Evolutionary conservation across 2,797 vertebrate species (phyloP).

Genomic region (Coranthus polyacanthus): DNA sequence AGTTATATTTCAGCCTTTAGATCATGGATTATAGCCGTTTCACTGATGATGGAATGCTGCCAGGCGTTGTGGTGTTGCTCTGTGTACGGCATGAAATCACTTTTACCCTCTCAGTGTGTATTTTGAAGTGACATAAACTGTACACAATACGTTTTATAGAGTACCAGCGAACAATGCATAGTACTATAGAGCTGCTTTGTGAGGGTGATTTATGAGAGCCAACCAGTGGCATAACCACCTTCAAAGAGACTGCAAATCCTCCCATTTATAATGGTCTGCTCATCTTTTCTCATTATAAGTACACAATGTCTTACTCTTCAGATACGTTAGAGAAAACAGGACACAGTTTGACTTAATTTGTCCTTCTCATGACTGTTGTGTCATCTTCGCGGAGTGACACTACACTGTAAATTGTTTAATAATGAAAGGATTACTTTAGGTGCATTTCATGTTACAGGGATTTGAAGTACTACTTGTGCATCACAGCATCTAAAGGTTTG

Average conservation of each 20-base stretch:
- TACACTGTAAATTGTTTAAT: background rate
- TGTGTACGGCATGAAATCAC: constrained; percentile 20
- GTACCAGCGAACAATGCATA: background rate
- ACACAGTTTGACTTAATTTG: constrained; percentile 44
- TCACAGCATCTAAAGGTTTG: too few relatives aligned
- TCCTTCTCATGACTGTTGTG: constrained; percentile 21
- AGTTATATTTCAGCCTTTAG: constrained; percentile 59
- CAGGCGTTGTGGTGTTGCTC: constrained; percentile 34
- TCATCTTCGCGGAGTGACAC: constrained; percentile 23
- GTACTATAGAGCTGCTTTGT: constrained; percentile 37
- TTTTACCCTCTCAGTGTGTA: constrained; percentile 26
- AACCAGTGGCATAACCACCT: constrained; percentile 34
- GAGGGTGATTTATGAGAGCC: constrained; percentile 56
- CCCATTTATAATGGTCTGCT: constrained; percentile 43
- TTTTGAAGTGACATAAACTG: constrained; percentile 40
- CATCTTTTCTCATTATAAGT: constrained; percentile 51
- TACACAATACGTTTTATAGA: constrained; percentile 41
- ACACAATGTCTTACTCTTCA: constrained; percentile 26
- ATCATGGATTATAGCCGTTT: constrained; percentile 48
- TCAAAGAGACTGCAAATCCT: constrained; percentile 47
- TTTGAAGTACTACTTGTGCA: too few relatives aligned
- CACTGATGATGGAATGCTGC: constrained; percentile 28
- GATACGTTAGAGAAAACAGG: constrained; percentile 20
- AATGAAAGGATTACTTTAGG: background rate
- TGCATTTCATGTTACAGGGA: background rate